Evolutionary conservation across 2,888 invertebrate genomes (phyloP).

Genomic region (Azorinus chamasolen): DNA sequence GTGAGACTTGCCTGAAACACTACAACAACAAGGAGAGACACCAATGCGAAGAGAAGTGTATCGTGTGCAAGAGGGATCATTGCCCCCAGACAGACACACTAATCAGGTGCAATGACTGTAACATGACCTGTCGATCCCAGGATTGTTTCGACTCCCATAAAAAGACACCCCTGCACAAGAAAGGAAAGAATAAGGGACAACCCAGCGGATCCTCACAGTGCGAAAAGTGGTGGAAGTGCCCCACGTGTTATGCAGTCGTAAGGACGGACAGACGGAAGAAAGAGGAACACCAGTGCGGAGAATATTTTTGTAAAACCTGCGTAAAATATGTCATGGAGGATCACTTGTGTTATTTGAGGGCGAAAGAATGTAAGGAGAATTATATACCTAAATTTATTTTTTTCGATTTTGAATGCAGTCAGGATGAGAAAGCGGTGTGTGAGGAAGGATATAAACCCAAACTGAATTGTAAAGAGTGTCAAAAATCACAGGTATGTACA

Average conservation of each 20-base stretch:
- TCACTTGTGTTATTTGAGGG: too few species aligned
- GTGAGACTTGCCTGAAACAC: slow-evolving; percentile 22
- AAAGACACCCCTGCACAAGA: slow-evolving; percentile 3
- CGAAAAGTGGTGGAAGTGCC: slow-evolving; percentile 29
- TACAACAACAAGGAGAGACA: slow-evolving; percentile 29
- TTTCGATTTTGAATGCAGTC: slow-evolving; percentile 40
- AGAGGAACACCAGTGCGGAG: slow-evolving; percentile 31
- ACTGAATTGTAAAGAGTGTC: too few species aligned
- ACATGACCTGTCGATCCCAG: slow-evolving; percentile 17
- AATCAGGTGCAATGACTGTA: too few species aligned
- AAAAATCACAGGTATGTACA: too few species aligned
- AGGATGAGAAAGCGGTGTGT: slow-evolving; percentile 24
- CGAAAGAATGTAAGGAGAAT: slow-evolving; percentile 25
- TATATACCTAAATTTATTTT: slow-evolving; percentile 34
- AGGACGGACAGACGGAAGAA: too few species aligned
- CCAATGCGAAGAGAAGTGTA: slow-evolving; percentile 29
- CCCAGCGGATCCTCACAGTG: slow-evolving; percentile 15
- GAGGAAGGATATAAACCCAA: slow-evolving; percentile 14
- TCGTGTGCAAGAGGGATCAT: slow-evolving; percentile 33
- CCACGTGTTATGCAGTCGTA: too few species aligned
- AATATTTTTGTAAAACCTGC: slow-evolving; percentile 23
- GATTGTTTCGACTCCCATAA: slow-evolving; percentile 22
- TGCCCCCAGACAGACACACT: slow-evolving; percentile 32
- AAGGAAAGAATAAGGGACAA: slow-evolving; percentile 22
- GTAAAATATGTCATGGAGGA: too few species aligned